Evolutionary conservation across 2,113 vertebrate genomes (phyloP).

Genomic region (Gorilla gorilla): DNA sequence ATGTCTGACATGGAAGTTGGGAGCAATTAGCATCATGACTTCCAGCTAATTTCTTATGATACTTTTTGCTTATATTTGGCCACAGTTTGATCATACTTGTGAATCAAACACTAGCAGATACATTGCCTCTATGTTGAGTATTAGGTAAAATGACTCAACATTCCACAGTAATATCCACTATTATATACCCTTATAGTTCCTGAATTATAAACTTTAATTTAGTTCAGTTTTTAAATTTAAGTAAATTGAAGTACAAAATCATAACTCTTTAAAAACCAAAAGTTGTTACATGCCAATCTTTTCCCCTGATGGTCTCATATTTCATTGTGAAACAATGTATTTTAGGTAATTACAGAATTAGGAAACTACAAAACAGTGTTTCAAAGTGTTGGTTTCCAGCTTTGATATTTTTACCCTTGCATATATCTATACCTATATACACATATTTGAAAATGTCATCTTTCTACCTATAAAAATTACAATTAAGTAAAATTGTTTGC

Average conservation of each 20-base stretch:
- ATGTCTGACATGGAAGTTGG: neutral
- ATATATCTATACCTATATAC: neutral
- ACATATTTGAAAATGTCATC: neutral
- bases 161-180: neutral
- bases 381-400: neutral
- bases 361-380: neutral
- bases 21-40: neutral
- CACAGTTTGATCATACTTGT: neutral
- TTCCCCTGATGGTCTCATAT: neutral
- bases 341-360: neutral
- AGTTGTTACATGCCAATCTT: neutral
- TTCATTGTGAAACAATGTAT: neutral
- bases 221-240: neutral
- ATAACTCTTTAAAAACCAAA: neutral
- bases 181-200: neutral
- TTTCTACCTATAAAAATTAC: neutral
- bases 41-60: neutral
- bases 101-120: neutral
- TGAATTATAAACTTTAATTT: neutral
- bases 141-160: neutral
- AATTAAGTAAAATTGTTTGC: neutral
- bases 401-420: neutral
- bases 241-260: neutral
- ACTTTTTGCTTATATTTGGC: neutral
- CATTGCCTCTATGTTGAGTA: neutral